phyloP scores from a whole-genome alignment of 2,113 vertebrate species.

The Lepisosteus osseus region DNA sequence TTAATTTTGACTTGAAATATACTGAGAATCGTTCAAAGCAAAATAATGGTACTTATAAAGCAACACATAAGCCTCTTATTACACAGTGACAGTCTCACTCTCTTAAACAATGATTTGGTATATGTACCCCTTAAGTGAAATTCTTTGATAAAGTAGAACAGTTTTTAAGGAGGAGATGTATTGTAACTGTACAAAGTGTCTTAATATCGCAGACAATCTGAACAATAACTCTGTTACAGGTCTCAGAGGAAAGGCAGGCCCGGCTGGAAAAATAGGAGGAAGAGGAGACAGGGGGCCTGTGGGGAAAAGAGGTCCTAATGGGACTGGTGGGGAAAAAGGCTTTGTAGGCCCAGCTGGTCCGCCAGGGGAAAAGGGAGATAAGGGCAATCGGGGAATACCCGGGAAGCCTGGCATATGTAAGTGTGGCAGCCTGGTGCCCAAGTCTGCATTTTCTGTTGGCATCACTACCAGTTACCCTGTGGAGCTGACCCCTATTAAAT shows the following conservation, averaged over 20 bases:
- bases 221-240: conserved; percentile 67
- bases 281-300: conserved; percentile 82
- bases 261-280: conserved; percentile 77
- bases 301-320: conserved; percentile 85
- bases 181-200: too few relatives aligned
- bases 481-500: conserved; percentile 84
- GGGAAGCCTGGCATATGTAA: conserved; percentile 81
- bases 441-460: conserved; percentile 91
- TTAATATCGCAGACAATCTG: too few relatives aligned
- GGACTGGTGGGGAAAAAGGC: conserved; percentile 72
- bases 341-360: conserved; percentile 67
- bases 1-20: too few relatives aligned
- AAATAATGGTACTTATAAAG: too few relatives aligned
- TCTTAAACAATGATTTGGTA: too few relatives aligned
- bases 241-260: conserved; percentile 82
- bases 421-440: conserved; percentile 86
- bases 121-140: too few relatives aligned
- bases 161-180: too few relatives aligned
- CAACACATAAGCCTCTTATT: too few relatives aligned
- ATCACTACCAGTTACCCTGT: conserved; percentile 94
- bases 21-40: too few relatives aligned
- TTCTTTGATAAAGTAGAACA: too few relatives aligned
- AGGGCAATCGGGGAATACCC: conserved; percentile 73
- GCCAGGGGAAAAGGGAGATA: conserved; percentile 77
- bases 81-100: too few relatives aligned